Evolutionary conservation across 2,113 vertebrate species (phyloP).

Genomic region (Heliornis fulica): DNA sequence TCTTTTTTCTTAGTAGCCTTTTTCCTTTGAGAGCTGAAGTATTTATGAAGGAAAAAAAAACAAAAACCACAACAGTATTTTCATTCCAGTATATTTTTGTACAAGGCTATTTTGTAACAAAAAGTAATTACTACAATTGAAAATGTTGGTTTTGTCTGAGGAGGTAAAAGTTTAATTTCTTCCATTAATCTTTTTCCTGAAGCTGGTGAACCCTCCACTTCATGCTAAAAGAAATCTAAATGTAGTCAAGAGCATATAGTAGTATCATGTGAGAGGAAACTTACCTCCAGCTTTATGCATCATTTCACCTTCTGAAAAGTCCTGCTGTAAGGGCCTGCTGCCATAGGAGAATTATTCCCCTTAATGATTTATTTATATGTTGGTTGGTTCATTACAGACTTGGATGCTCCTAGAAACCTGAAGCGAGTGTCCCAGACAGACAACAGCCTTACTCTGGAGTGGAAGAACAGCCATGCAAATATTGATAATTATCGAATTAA

Average conservation of each 20-base stretch:
- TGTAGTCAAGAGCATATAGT: not conserved
- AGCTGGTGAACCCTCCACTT: not conserved
- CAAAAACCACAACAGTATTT: not conserved
- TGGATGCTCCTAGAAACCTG: constrained; percentile 90
- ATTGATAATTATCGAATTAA: constrained; percentile 90
- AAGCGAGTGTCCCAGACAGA: constrained; percentile 86
- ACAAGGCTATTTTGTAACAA: not conserved
- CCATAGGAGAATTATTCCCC: not conserved
- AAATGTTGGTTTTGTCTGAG: not conserved
- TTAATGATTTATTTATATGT: not conserved
- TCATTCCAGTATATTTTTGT: not conserved
- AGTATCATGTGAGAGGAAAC: not conserved
- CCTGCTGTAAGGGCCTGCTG: not conserved
- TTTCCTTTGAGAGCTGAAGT: not conserved
- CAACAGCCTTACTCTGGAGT: constrained; percentile 90
- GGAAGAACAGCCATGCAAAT: constrained; percentile 87
- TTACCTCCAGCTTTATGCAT: not conserved
- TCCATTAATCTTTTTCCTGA: not conserved
- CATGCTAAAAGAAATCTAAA: not conserved
- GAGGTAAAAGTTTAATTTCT: not conserved
- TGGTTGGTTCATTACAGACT: constrained; percentile 70
- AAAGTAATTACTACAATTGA: not conserved
- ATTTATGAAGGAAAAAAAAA: not conserved
- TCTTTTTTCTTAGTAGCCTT: not conserved
- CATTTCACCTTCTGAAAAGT: not conserved